phyloP scores from a whole-genome alignment of 2,888 invertebrate species.

The Caenorhabditis imperialis region DNA sequence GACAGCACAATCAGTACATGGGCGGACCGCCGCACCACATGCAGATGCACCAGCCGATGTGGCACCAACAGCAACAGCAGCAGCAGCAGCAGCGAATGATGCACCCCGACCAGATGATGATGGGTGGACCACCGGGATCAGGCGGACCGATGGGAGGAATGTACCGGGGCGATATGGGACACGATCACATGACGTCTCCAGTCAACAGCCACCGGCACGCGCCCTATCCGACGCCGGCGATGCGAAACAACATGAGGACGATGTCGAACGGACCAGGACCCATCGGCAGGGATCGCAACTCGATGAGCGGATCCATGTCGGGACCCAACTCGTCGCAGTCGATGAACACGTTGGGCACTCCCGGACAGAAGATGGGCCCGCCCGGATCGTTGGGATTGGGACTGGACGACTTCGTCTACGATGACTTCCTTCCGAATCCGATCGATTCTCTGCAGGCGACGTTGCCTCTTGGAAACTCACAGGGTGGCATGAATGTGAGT shows the following conservation, averaged over 20 bases:
- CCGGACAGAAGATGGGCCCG: conserved; percentile 25
- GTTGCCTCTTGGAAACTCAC: conserved; percentile 6
- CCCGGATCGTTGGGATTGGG: conserved; percentile 30
- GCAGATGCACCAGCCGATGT: conserved; percentile 39
- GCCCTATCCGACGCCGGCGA: conserved; percentile 48
- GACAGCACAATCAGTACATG: conserved; percentile 32
- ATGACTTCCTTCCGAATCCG: conserved; percentile 69
- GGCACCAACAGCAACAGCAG: conserved; percentile 52
- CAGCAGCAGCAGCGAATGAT: conserved; percentile 46
- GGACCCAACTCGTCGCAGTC: conserved; percentile 17
- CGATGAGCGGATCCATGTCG: conserved; percentile 48
- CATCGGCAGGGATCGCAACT: conserved; percentile 37
- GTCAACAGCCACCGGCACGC: conserved; percentile 45
- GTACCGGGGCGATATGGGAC: conserved; percentile 47
- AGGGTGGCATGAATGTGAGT: conserved; percentile 19
- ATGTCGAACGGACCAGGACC: conserved; percentile 30
- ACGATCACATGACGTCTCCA: conserved; percentile 50
- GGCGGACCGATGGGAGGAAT: conserved; percentile 54
- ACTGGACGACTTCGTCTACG: conserved; percentile 45
- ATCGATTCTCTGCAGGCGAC: conserved; percentile 55
- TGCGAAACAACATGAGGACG: conserved; percentile 44
- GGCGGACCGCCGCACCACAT: conserved; percentile 37
- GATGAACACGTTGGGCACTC: conserved; percentile 47
- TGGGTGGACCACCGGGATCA: conserved; percentile 22
- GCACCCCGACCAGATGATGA: conserved; percentile 55